Evolutionary conservation across 2,113 vertebrate species (phyloP).

Genomic region (Cromileptes altivelis): DNA sequence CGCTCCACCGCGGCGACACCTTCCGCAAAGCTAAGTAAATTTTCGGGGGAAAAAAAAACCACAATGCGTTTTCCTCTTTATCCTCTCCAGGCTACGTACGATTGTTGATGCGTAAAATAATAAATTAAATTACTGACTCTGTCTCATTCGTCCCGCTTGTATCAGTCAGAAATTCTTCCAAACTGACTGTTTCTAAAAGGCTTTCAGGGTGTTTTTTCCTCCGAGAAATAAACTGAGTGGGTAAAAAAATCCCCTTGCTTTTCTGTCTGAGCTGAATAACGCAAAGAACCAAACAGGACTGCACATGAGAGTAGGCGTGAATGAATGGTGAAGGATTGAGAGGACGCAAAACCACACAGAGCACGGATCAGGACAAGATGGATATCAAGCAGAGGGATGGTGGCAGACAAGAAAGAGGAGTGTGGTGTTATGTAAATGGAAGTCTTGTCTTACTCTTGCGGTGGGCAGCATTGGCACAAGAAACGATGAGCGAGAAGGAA

Average conservation of each 20-base stretch:
- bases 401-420: conserved; percentile 51
- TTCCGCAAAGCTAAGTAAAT: conserved; percentile 47
- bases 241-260: conserved; percentile 6
- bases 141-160: conserved; percentile 40
- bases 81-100: conserved; percentile 63
- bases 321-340: conserved; percentile 69
- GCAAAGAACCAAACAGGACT: conserved; percentile 64
- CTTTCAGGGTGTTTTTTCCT: conserved; percentile 12
- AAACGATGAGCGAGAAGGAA: conserved; percentile 66
- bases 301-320: conserved; percentile 78
- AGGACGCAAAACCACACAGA: conserved; percentile 63
- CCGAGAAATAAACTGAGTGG: conserved; percentile 32
- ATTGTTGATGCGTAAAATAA: conserved; percentile 80
- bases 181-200: conserved; percentile 27
- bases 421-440: conserved; percentile 66
- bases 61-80: conserved; percentile 45
- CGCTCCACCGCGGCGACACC: conserved; percentile 35
- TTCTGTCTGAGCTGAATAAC: conserved; percentile 57
- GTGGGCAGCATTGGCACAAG: conserved; percentile 74
- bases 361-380: conserved; percentile 72
- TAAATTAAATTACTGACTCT: conserved; percentile 59
- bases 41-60: conserved; percentile 1
- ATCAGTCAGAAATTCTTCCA: conserved; percentile 46
- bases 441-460: conserved; percentile 74
- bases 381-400: conserved; percentile 66